A percentile compares a stretch with the other conserved stretches of the same genome.
These are phyloP conservation scores for Drosophila murphyi DNA, from an alignment of 1,140 invertebrate species.

Conservation along the genomic window DNA sequence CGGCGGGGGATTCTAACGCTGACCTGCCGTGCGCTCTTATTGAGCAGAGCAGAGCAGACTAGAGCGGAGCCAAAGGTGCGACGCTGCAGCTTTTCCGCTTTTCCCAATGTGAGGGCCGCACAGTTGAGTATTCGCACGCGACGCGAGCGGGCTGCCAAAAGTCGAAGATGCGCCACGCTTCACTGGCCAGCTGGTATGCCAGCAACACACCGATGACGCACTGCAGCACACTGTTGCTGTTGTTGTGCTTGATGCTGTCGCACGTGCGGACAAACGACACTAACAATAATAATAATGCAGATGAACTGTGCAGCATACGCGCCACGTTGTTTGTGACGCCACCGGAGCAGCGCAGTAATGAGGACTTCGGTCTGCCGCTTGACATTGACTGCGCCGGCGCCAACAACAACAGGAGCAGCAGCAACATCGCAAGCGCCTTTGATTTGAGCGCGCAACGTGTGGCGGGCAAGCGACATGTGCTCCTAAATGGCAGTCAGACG, in stretches of 20 bases:
- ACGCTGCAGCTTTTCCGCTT: constrained; percentile 44
- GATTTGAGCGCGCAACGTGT: constrained; percentile 58
- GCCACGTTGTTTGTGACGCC: constrained; percentile 59
- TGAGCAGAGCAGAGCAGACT: constrained; percentile 21
- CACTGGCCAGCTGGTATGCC: constrained; percentile 49
- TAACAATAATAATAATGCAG: not conserved
- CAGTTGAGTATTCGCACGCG: constrained; percentile 68
- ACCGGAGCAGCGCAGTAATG: constrained; percentile 11
- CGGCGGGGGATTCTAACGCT: constrained; percentile 36
- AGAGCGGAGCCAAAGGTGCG: constrained; percentile 59
- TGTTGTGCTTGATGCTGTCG: constrained; percentile 21
- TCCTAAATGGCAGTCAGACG: constrained; percentile 66
- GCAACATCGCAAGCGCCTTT: constrained; percentile 3
- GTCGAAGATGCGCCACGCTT: constrained; percentile 42
- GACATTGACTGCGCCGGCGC: constrained; percentile 56
- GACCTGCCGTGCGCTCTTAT: constrained; percentile 33
- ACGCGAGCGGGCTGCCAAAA: constrained; percentile 33
- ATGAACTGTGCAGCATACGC: constrained; percentile 51
- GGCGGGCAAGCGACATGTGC: constrained; percentile 59
- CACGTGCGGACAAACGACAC: constrained; percentile 34
- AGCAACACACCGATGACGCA: constrained; percentile 54
- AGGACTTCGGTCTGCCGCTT: constrained; percentile 62
- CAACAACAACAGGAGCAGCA: constrained; percentile 3
- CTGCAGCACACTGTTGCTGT: constrained; percentile 49
- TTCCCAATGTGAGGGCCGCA: constrained; percentile 61